These are phyloP conservation scores for Stratiomys singularior DNA, from an alignment of 2,888 invertebrate genomes.

Conservation along the genomic window DNA sequence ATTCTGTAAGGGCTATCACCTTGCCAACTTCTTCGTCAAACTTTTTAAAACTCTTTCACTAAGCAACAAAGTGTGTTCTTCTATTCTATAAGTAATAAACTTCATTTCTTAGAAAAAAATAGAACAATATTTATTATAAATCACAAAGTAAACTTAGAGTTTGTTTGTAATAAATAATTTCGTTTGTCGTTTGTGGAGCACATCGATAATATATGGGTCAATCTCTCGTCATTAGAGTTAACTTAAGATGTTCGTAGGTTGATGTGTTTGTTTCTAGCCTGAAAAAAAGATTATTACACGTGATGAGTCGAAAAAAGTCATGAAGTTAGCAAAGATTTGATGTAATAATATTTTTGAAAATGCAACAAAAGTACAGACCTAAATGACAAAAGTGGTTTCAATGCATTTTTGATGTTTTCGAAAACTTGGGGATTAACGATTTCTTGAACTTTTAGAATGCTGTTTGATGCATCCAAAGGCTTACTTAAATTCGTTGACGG, in stretches of 20 bases:
- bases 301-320: no score
- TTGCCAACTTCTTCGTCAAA: no score
- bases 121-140: conserved; percentile 29
- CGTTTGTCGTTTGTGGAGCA: not conserved
- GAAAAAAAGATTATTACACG: no score
- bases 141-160: conserved; percentile 24
- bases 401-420: conserved; percentile 54
- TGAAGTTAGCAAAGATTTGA: not conserved
- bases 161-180: conserved; percentile 29
- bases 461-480: conserved; percentile 52
- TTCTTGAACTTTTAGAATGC: conserved; percentile 54
- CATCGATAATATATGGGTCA: conserved; percentile 31
- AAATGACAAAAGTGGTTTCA: conserved; percentile 52
- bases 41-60: no score
- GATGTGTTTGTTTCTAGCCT: conserved; percentile 51
- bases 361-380: conserved; percentile 45
- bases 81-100: not conserved
- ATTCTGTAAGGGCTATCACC: no score
- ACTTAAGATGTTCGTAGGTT: conserved; percentile 51
- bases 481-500: conserved; percentile 51
- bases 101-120: conserved; percentile 24
- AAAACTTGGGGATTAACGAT: conserved; percentile 53
- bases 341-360: not conserved
- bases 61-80: no score
- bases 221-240: conserved; percentile 50